A percentile compares a stretch with the other conserved stretches of the same genome.
Evolutionary conservation across 1,140 invertebrate species (phyloP).

Genomic region (Goniozus legneri): DNA sequence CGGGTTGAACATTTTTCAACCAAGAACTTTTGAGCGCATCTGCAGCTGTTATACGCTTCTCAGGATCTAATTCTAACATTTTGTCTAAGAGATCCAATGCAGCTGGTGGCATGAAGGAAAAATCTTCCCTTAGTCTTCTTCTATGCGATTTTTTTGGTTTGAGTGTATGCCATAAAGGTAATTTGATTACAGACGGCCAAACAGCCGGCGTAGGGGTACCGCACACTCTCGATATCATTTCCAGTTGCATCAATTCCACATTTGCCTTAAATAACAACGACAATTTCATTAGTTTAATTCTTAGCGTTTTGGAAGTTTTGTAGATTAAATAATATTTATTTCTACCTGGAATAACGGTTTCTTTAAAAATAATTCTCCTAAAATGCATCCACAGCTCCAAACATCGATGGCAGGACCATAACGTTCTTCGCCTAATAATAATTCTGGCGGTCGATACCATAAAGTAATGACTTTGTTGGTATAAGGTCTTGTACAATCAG

Average conservation of each 20-base stretch:
- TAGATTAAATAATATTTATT: constrained; percentile 1
- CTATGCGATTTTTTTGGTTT: constrained; percentile 90
- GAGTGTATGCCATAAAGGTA: constrained; percentile 88
- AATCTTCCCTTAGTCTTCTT: constrained; percentile 87
- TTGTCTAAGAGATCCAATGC: constrained; percentile 93
- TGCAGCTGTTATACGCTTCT: constrained; percentile 88
- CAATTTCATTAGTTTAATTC: constrained; percentile 4
- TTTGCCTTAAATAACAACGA: constrained; percentile 67
- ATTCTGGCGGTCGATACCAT: constrained; percentile 97
- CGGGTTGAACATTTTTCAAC: constrained; percentile 87
- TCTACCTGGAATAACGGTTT: constrained; percentile 90
- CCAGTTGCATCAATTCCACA: constrained; percentile 89
- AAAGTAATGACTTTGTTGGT: constrained; percentile 99
- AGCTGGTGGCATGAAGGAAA: constrained; percentile 81
- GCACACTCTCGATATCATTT: constrained; percentile 92
- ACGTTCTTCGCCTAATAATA: constrained; percentile 94
- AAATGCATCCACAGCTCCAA: constrained; percentile 99
- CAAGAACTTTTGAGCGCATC: constrained; percentile 92
- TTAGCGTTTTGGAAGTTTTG: background rate
- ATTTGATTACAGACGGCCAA: constrained; percentile 95
- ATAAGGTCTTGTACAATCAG: constrained; percentile 92
- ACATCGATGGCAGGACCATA: constrained; percentile 99
- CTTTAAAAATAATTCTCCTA: constrained; percentile 96
- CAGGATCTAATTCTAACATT: constrained; percentile 96
- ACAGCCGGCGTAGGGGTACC: constrained; percentile 95